Base-by-base conservation (phyloP, 2,888 invertebrate species). In the Prosopocoilus inquinatus region DNA sequence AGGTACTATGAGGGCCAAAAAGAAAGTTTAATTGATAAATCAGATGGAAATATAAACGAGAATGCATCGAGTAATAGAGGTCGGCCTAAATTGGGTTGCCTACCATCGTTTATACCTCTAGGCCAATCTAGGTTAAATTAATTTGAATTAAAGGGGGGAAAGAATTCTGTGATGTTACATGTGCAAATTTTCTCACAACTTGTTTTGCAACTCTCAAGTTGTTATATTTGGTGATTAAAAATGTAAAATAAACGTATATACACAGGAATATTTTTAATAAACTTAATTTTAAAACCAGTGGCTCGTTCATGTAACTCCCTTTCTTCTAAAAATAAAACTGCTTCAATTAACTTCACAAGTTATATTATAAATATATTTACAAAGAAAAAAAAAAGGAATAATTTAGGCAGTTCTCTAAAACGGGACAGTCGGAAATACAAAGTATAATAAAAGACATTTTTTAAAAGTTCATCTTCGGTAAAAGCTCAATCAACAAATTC, bases 11-110 rank as follows among this genome's bases (percentile, higher is more conserved):
- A 41, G 11, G 55, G 55, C 12, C 9, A 47, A 13, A 12, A 33
- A 9, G 38, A 39, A 16, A 45, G 38, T 44, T 16, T 28, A 28
- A 32, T 9, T 9, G 43, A 20, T 39, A 11, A 38, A 5, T 1
- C 9, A 32, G 38, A 32, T 12, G 16, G 20, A 3, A 36, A 39
- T 33, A 4, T 12, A 55, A 28, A 68, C 44, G 62, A 62, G 1
- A 57, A 64, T 51, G 69, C 68, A 50, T 50, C n/a, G 9, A 5
- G 41, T 33, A 28, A 9, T 43, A 32, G 13, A 50, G 3, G 38
- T 28, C 16, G 15, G 20, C 48, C 38, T 47, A 51, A 32, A 9
- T 16, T 53, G 5, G 53, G 53, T 35, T 33, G 38, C 4, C 39
- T 53, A 39, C 53, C 53, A 9, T 47, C 47, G 5, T 53, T 53